A percentile compares a stretch with the other conserved stretches of the same genome.
Conservation (phyloP, 2,797 vertebrate species). For the Astyanax mexicanus region DNA sequence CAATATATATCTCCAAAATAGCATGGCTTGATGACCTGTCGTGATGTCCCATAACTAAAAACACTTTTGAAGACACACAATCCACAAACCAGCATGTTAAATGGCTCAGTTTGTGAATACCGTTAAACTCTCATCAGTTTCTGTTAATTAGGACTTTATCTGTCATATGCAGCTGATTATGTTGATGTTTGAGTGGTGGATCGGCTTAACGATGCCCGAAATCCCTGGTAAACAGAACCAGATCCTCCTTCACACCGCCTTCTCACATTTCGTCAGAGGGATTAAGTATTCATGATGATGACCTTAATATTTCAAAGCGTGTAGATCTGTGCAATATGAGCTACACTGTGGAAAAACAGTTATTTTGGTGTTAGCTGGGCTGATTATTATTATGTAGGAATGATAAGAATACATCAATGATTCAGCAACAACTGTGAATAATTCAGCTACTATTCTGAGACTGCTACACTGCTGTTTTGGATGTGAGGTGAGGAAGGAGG, state of each 20-base stretch:
- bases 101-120: neutral
- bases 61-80: too few species aligned
- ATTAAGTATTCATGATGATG: conserved; percentile 45
- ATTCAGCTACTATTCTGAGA: too few species aligned
- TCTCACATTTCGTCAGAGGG: conserved; percentile 24
- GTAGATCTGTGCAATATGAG: neutral
- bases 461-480: too few species aligned
- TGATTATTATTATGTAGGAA: too few species aligned
- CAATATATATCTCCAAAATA: too few species aligned
- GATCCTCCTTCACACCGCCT: neutral
- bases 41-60: too few species aligned
- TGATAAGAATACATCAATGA: too few species aligned
- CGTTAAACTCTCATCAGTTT: neutral
- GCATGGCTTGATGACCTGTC: too few species aligned
- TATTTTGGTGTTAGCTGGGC: neutral
- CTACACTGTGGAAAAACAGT: neutral
- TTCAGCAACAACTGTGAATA: too few species aligned
- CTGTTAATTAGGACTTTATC: neutral
- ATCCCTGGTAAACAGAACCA: neutral
- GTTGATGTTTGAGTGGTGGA: neutral
- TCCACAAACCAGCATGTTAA: too few species aligned
- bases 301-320: conserved; percentile 37
- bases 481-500: too few species aligned
- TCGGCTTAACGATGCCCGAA: neutral
- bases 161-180: neutral